Conservation (phyloP, 2,888 invertebrate species). For the Cataglyphis livida region DNA sequence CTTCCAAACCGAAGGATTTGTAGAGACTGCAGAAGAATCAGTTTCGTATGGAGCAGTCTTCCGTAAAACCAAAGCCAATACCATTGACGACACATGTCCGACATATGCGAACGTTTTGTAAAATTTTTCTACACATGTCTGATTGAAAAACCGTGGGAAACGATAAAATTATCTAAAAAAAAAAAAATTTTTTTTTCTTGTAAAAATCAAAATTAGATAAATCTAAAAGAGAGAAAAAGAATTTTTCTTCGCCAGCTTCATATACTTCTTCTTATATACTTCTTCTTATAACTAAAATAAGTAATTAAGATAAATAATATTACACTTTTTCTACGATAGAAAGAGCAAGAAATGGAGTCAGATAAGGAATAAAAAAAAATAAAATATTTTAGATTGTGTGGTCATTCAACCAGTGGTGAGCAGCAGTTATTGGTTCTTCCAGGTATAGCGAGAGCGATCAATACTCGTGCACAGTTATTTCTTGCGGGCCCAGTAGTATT, state of each 20-base stretch:
- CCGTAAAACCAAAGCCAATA: slow-evolving; percentile 15
- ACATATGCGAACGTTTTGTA: background rate
- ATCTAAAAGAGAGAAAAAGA: background rate
- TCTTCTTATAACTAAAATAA: slow-evolving; percentile 5
- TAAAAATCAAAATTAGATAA: slow-evolving; percentile 11
- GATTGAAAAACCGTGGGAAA: background rate
- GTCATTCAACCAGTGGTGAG: slow-evolving; percentile 22
- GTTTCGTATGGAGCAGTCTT: slow-evolving; percentile 53
- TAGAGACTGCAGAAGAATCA: slow-evolving; percentile 62
- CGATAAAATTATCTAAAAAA: background rate
- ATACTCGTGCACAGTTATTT: slow-evolving; percentile 40
- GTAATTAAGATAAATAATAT: slow-evolving; percentile 40
- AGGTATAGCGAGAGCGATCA: slow-evolving; percentile 25
- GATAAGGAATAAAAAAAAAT: slow-evolving; percentile 6
- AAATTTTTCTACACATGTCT: background rate
- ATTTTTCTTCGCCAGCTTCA: background rate
- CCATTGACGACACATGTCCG: background rate
- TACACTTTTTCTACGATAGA: background rate
- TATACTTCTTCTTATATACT: too few species aligned
- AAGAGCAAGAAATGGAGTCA: background rate
- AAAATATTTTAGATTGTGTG: slow-evolving; percentile 15
- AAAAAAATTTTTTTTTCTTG: background rate
- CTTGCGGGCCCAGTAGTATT: background rate
- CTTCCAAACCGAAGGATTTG: slow-evolving; percentile 63
- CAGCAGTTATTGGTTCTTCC: slow-evolving; percentile 40